Evolutionary conservation across 2,113 vertebrate genomes (phyloP), one percentile per base, ranked within the genome.

Genomic region (Equus quagga): DNA sequence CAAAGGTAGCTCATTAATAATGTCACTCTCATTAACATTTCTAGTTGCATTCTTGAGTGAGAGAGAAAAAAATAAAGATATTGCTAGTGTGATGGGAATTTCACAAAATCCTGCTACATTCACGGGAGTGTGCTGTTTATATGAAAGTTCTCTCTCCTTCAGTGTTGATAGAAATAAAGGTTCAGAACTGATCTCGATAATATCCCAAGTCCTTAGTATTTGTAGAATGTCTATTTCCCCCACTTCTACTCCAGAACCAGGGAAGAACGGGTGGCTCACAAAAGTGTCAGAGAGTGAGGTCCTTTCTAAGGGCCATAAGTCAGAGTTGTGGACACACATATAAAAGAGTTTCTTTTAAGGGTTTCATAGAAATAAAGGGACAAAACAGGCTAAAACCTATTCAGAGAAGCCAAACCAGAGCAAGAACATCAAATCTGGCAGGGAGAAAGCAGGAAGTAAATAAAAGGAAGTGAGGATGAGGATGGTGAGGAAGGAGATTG

Each of bases 391-490:
- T 93, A 83, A 95, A 79, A 44, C 6, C 26, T 46, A 67, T 18
- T 93, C 58, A 86, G 72, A 90, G 73, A 76, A 96, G 5, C 75
- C 51, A 78, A 80, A 94, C 24, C 44, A 78, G 70, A 82, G 46
- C 23, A 88, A 88, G 54, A 78, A 56, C 11, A 83, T 19, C 26
- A 62, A 81, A 78, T 72, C 11, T 31, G 54, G 26, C 49, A 73
- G 44, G 21, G 11, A 80, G 51, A 90, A 83, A 58, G 36, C 6
- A 46, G 62, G 18, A 93, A 75, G 26, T 12, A 49, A 79, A 33
- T 54, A 76, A 92, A 2, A 72, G 15, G 64, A 36, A 89, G 19
- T 51, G 33, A 73, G 17, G 0, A 6, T 51, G 51, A 69, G 5
- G 5, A 8, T 11, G 41, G 31, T 69, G 44, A 69, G 24, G 75